These are phyloP conservation scores for Diadema setosum DNA, from an alignment of 35 echinoderm and acorn worm species.

Conservation along the genomic window DNA sequence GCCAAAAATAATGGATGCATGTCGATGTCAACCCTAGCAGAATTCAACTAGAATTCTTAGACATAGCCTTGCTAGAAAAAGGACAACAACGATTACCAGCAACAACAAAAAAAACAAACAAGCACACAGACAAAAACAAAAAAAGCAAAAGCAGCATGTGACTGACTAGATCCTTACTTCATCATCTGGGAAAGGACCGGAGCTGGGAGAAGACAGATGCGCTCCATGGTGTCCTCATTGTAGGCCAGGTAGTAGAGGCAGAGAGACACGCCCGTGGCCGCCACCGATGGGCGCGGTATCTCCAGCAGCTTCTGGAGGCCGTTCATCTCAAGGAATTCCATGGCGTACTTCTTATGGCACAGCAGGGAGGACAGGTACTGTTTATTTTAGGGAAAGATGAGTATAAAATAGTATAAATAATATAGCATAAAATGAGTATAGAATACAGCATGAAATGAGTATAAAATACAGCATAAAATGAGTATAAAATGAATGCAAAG, in stretches of 20 bases:
- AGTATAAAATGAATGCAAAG: too few relatives aligned
- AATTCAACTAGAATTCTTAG: too few relatives aligned
- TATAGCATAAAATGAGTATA: not conserved
- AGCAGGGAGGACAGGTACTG: conserved; percentile 89
- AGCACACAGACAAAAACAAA: too few relatives aligned
- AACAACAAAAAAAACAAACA: too few relatives aligned
- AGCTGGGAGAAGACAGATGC: conserved; percentile 83
- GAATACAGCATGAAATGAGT: too few relatives aligned
- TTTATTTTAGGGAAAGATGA: not conserved
- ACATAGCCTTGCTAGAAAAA: too few relatives aligned
- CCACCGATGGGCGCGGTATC: conserved; percentile 83
- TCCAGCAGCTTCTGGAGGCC: conserved; percentile 86
- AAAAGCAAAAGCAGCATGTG: too few relatives aligned
- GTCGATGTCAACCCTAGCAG: too few relatives aligned
- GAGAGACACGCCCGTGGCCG: conserved; percentile 87
- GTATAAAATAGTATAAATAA: not conserved
- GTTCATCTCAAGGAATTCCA: conserved; percentile 74
- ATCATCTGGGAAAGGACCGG: conserved; percentile 68
- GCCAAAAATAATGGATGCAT: too few relatives aligned
- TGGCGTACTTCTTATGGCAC: conserved; percentile 99
- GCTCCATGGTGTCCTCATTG: conserved; percentile 96
- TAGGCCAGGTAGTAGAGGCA: conserved; percentile 97
- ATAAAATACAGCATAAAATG: too few relatives aligned
- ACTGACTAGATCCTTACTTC: too few relatives aligned
- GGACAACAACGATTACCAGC: too few relatives aligned